Evolutionary conservation across 92 coral and sea anemone genomes (phyloP).

Genomic region (Anthopleura xanthogrammica): DNA sequence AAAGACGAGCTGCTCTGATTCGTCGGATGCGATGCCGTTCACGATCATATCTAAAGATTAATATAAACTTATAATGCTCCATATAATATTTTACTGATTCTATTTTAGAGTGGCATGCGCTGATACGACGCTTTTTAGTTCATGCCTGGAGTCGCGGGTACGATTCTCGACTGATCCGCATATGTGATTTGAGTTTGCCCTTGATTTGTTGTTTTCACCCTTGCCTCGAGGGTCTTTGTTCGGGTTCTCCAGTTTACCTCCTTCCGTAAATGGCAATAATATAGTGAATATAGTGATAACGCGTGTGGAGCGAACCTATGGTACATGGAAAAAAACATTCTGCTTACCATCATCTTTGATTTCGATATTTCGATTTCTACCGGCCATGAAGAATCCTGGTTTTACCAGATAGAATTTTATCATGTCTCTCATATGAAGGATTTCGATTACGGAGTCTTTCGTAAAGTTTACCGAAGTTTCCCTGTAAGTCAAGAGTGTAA

Average conservation of each 20-base stretch:
- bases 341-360: conserved; percentile 4
- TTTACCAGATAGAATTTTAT: neutral
- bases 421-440: conserved; percentile 1
- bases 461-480: conserved; percentile 2
- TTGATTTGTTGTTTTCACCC: too few species aligned
- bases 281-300: too few species aligned
- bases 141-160: too few species aligned
- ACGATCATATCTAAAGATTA: neutral
- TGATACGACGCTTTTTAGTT: too few species aligned
- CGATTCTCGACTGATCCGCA: too few species aligned
- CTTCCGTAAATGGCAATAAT: too few species aligned
- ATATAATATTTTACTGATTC: too few species aligned
- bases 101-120: too few species aligned
- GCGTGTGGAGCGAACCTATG: too few species aligned
- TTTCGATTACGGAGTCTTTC: neutral
- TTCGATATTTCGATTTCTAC: neutral
- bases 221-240: too few species aligned
- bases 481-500: neutral
- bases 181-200: too few species aligned
- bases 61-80: neutral
- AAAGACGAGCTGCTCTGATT: conserved; percentile 28
- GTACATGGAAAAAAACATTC: neutral
- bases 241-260: too few species aligned
- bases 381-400: neutral
- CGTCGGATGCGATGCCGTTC: conserved; percentile 11